phyloP scores from a whole-genome alignment of 2,888 invertebrate species.

The Baronia brevicornis region DNA sequence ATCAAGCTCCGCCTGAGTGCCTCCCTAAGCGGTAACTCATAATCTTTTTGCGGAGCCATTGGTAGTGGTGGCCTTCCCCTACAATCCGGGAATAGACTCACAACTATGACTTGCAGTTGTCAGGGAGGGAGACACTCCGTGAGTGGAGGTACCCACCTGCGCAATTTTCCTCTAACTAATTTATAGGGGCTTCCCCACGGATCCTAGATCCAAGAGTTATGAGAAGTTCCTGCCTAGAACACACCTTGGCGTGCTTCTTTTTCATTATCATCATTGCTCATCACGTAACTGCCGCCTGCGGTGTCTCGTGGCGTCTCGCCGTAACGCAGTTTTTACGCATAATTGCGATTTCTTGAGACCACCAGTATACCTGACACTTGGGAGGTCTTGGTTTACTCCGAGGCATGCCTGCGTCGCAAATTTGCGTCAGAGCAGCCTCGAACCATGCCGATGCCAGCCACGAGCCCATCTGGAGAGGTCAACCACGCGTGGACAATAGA shows the following conservation, averaged over 20 bases:
- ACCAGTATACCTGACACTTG: conserved; percentile 4
- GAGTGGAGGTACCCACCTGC: conserved; percentile 6
- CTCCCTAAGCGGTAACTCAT: not conserved
- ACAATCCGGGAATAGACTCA: conserved; percentile 1
- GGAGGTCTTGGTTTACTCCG: not conserved
- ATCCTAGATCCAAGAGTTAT: too few relatives aligned
- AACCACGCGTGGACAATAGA: conserved; percentile 16
- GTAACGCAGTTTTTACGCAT: too few relatives aligned
- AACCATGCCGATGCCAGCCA: not conserved
- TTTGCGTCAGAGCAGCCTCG: not conserved
- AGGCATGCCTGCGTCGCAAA: conserved; percentile 5
- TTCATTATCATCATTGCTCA: too few relatives aligned
- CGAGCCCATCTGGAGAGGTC: not conserved
- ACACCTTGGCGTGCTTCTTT: too few relatives aligned
- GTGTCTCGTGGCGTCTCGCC: too few relatives aligned
- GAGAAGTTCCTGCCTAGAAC: too few relatives aligned
- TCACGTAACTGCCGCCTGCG: too few relatives aligned
- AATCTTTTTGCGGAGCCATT: not conserved
- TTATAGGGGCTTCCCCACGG: conserved; percentile 12
- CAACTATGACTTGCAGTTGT: not conserved
- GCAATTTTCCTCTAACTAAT: conserved; percentile 3
- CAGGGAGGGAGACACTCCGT: conserved; percentile 3
- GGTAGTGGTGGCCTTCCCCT: not conserved
- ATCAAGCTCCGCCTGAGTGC: not conserved
- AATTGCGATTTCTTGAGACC: too few relatives aligned